Percentiles rank a stretch among this genome's conserved stretches.
phyloP scores from a whole-genome alignment of 2,113 vertebrate genomes.

The Dunckerocampus dactyliophorus region DNA sequence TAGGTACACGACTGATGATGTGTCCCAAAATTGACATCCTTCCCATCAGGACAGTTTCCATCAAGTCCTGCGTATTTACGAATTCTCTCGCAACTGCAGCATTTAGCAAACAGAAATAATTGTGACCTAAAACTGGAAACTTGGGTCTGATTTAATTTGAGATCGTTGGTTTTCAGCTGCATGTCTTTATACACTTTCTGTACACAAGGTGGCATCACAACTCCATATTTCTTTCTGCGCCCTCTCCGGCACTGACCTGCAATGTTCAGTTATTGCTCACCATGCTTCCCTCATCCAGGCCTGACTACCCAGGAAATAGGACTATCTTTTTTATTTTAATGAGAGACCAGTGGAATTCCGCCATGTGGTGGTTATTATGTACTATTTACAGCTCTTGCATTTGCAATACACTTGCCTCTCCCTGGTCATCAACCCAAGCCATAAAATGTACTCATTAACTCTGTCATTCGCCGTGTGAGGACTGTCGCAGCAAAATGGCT shows the following conservation, averaged over 20 bases:
- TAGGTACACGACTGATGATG: too few species aligned
- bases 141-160: too few species aligned
- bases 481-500: constrained; percentile 36
- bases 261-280: background rate
- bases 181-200: too few species aligned
- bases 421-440: constrained; percentile 33
- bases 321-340: constrained; percentile 31
- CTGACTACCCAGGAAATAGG: constrained; percentile 19
- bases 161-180: too few species aligned
- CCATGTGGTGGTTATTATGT: constrained; percentile 22
- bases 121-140: too few species aligned
- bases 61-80: too few species aligned
- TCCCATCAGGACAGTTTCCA: too few species aligned
- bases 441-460: constrained; percentile 58
- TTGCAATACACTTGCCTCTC: constrained; percentile 39
- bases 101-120: too few species aligned
- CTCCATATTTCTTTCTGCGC: constrained; percentile 6
- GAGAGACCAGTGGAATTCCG: constrained; percentile 20
- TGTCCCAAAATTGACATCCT: too few species aligned
- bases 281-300: constrained; percentile 4
- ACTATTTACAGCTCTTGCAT: constrained; percentile 38
- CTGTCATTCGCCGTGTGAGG: constrained; percentile 21
- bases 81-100: too few species aligned
- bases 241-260: background rate
- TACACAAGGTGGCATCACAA: constrained; percentile 51